These are phyloP conservation scores for Muschampia plurimacula DNA, from an alignment of 2,888 invertebrate species.

Conservation along the genomic window DNA sequence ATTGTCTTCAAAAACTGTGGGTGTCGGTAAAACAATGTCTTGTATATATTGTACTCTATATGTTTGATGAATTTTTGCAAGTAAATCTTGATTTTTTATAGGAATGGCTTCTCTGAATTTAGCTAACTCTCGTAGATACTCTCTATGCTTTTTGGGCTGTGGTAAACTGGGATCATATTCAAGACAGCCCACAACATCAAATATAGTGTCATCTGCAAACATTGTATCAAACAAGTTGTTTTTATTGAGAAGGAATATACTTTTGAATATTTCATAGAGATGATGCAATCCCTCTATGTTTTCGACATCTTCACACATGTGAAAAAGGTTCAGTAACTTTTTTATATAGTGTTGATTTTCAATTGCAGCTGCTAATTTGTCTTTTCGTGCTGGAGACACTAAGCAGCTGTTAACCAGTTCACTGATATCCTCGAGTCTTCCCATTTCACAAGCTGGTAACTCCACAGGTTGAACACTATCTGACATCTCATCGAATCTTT, in stretches of 20 bases:
- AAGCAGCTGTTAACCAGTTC: constrained; percentile 96
- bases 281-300: constrained; percentile 97
- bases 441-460: constrained; percentile 97
- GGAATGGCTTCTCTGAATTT: constrained; percentile 97
- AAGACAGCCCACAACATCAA: constrained; percentile 98
- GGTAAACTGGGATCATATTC: constrained; percentile 97
- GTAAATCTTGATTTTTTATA: constrained; percentile 96
- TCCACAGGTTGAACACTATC: constrained; percentile 97
- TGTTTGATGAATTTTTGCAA: constrained; percentile 99
- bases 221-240: constrained; percentile 98
- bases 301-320: constrained; percentile 98
- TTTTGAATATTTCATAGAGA: constrained; percentile 99
- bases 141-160: constrained; percentile 96
- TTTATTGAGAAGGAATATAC: constrained; percentile 99
- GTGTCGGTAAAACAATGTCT: constrained; percentile 99
- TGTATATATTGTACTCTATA: constrained; percentile 99
- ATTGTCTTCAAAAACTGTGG: constrained; percentile 99
- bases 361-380: constrained; percentile 96
- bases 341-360: constrained; percentile 98
- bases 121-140: constrained; percentile 97
- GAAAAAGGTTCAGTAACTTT: constrained; percentile 97
- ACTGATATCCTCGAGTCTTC: constrained; percentile 97
- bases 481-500: constrained; percentile 98
- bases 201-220: constrained; percentile 98
- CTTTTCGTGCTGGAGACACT: constrained; percentile 95